A percentile compares a stretch with the other conserved stretches of the same genome.
phyloP scores from a whole-genome alignment of 2,888 invertebrate genomes.

The Rhamphomyia laevipes region DNA sequence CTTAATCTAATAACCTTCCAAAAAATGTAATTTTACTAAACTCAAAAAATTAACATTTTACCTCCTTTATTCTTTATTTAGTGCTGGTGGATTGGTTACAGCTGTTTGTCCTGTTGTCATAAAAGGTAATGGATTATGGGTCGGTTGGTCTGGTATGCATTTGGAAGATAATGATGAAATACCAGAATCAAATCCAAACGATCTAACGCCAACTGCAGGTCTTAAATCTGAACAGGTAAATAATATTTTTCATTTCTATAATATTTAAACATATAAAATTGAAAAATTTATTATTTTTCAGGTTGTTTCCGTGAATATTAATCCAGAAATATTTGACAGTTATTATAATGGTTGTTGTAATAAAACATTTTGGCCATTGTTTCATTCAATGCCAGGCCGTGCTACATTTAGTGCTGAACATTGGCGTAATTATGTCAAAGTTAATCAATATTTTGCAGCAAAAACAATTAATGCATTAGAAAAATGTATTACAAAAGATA shows the following conservation, averaged over 20 bases:
- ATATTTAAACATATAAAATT: too few species aligned
- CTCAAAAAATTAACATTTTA: too few species aligned
- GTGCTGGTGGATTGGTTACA: constrained; percentile 82
- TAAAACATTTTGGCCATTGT: constrained; percentile 84
- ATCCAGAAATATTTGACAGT: constrained; percentile 64
- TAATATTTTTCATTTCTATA: constrained; percentile 1
- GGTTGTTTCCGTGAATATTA: constrained; percentile 72
- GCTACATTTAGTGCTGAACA: constrained; percentile 72
- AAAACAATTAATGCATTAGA: constrained; percentile 61
- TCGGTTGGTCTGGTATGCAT: constrained; percentile 84
- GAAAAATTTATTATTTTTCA: constrained; percentile 24
- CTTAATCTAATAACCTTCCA: too few species aligned
- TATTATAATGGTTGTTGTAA: constrained; percentile 91
- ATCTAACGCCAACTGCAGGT: constrained; percentile 78
- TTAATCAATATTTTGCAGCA: constrained; percentile 73
- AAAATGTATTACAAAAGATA: constrained; percentile 39
- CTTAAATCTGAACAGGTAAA: constrained; percentile 67
- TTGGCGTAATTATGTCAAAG: constrained; percentile 69
- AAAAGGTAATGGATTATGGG: constrained; percentile 74
- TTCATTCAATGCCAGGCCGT: constrained; percentile 85
- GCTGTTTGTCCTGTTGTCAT: constrained; percentile 86
- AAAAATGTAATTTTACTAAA: too few species aligned
- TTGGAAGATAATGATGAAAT: constrained; percentile 66
- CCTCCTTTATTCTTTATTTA: constrained; percentile 36
- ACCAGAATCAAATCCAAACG: constrained; percentile 76